A percentile compares a stretch with the other conserved stretches of the same genome.
These are phyloP conservation scores for Pangasius sanitwongsei DNA, from an alignment of 2,797 vertebrate species.

Conservation along the genomic window DNA sequence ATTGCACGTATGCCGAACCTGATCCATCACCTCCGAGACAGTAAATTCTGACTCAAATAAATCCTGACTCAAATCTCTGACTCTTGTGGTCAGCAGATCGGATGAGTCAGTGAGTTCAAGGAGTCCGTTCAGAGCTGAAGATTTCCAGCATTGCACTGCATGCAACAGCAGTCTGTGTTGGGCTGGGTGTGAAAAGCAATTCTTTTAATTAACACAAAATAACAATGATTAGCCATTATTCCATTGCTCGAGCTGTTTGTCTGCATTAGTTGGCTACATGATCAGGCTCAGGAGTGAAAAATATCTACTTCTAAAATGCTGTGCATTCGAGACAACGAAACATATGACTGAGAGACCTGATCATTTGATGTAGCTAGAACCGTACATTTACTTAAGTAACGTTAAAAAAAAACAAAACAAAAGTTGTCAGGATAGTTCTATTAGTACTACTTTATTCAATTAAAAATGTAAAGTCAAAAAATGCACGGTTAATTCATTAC, in stretches of 20 bases:
- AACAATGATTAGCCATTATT: background rate
- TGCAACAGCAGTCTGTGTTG: background rate
- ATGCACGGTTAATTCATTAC: background rate
- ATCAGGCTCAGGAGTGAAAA: background rate
- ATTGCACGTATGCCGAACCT: background rate
- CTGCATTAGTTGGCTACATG: background rate
- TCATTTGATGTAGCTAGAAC: background rate
- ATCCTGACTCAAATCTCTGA: slow-evolving; percentile 24
- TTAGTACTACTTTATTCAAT: background rate
- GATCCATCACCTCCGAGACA: background rate
- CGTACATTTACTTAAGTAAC: background rate
- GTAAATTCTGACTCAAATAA: slow-evolving; percentile 9
- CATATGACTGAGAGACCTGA: background rate
- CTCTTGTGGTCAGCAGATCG: background rate
- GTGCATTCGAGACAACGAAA: background rate
- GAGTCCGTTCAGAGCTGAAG: background rate
- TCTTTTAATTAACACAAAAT: background rate
- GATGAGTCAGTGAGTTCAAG: slow-evolving; percentile 19
- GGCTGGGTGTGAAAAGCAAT: background rate
- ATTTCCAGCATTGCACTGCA: background rate
- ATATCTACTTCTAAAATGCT: background rate
- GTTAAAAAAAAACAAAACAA: background rate
- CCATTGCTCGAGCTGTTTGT: too few species aligned
- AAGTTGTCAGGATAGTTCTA: background rate
- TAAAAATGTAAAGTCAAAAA: background rate